Percentiles rank a stretch among this genome's conserved stretches.
phyloP scores from a whole-genome alignment of 1,140 invertebrate genomes.

The Dolichoris vasculosae region DNA sequence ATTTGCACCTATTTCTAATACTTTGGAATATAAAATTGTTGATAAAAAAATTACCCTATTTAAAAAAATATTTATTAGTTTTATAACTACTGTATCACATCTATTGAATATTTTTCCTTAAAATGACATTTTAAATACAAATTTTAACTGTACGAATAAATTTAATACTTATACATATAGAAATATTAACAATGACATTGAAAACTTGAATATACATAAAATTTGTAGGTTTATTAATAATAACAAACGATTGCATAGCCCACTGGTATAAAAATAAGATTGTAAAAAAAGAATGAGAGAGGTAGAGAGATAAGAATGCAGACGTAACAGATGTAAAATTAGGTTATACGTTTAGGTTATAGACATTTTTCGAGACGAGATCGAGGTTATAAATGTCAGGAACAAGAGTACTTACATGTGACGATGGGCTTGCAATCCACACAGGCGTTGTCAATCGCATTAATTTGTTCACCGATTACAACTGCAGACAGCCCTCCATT shows the following conservation, averaged over 20 bases:
- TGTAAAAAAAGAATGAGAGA: conserved; percentile 38
- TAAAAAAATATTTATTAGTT: background rate
- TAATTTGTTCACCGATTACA: conserved; percentile 9
- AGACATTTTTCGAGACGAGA: background rate
- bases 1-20: too few species aligned
- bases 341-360: background rate
- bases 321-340: background rate
- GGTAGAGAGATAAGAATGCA: conserved; percentile 13
- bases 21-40: too few species aligned
- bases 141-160: background rate
- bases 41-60: too few species aligned
- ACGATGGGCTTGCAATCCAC: conserved; percentile 72
- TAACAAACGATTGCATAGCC: background rate
- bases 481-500: conserved; percentile 66
- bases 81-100: conserved; percentile 25
- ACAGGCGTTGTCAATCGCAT: conserved; percentile 59
- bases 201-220: background rate
- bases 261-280: background rate
- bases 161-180: background rate
- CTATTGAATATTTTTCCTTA: background rate
- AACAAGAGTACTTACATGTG: conserved; percentile 69
- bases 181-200: background rate
- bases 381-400: conserved; percentile 45
- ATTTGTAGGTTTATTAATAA: conserved; percentile 11
- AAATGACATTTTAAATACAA: background rate